Evolutionary conservation across 2,113 vertebrate genomes (phyloP).

Genomic region (Machaerirhynchus nigripectus): DNA sequence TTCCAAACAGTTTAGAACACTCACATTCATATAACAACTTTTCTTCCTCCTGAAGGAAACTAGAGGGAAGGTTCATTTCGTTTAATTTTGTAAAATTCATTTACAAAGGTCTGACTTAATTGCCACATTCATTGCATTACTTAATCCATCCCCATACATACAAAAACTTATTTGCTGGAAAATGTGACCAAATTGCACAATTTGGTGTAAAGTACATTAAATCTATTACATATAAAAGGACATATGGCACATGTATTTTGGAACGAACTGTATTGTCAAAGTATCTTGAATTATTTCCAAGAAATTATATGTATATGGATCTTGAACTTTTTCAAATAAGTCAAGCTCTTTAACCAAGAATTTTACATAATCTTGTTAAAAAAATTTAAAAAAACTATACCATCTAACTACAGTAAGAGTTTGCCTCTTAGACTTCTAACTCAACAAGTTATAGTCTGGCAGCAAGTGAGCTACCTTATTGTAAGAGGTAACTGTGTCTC

Average conservation of each 20-base stretch:
- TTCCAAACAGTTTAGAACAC: constrained; percentile 69
- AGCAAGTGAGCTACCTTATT: not conserved
- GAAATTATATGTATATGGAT: not conserved
- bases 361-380: not conserved
- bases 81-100: not conserved
- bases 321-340: not conserved
- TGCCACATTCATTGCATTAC: constrained; percentile 31
- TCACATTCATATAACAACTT: constrained; percentile 60
- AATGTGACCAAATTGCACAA: constrained; percentile 11
- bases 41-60: constrained; percentile 51
- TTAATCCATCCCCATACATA: constrained; percentile 26
- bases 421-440: not conserved
- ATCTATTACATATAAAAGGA: not conserved
- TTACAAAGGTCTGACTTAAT: constrained; percentile 49
- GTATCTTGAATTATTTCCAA: not conserved
- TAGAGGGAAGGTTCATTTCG: not conserved
- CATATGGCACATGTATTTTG: not conserved
- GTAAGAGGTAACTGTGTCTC: not conserved
- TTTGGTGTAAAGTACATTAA: not conserved
- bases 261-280: not conserved
- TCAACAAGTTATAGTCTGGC: not conserved
- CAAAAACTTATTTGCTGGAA: constrained; percentile 12
- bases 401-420: not conserved
- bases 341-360: not conserved
- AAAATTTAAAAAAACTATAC: not conserved